phyloP scores from a whole-genome alignment of 2,888 invertebrate genomes.

The Aleiodes alternator region DNA sequence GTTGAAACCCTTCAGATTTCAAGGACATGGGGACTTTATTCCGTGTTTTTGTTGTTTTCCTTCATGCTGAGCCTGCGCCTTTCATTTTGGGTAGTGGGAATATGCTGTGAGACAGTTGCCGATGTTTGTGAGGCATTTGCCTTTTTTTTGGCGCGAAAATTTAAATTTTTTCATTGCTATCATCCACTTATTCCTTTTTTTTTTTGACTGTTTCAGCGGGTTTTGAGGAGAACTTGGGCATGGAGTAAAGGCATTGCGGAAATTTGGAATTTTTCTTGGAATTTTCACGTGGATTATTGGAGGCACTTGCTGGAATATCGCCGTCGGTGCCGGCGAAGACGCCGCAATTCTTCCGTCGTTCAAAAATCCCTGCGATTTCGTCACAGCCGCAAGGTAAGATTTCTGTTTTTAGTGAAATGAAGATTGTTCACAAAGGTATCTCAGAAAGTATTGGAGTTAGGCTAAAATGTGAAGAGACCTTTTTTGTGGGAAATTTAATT shows the following conservation, averaged over 20 bases:
- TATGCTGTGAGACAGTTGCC: no score
- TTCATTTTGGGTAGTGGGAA: no score
- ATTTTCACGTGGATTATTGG: conserved; percentile 4
- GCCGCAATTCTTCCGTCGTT: conserved; percentile 55
- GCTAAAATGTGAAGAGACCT: no score
- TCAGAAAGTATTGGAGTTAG: no score
- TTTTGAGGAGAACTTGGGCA: conserved; percentile 65
- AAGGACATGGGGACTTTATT: no score
- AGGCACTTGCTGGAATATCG: neutral
- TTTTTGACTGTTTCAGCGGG: conserved; percentile 70
- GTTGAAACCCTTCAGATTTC: no score
- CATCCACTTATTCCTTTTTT: neutral
- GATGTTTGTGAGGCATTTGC: neutral
- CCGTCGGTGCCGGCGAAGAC: conserved; percentile 56
- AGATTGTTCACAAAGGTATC: no score
- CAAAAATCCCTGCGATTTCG: conserved; percentile 68
- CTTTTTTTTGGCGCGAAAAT: neutral
- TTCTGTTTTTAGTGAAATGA: neutral
- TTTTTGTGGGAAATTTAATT: no score
- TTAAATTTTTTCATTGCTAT: no score
- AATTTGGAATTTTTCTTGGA: conserved; percentile 34
- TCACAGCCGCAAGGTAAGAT: conserved; percentile 74
- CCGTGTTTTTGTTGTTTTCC: no score
- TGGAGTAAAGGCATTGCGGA: conserved; percentile 64
- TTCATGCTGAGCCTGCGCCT: no score